Base-by-base conservation (phyloP, 2,113 vertebrate species). In the Tragulus kanchil region DNA sequence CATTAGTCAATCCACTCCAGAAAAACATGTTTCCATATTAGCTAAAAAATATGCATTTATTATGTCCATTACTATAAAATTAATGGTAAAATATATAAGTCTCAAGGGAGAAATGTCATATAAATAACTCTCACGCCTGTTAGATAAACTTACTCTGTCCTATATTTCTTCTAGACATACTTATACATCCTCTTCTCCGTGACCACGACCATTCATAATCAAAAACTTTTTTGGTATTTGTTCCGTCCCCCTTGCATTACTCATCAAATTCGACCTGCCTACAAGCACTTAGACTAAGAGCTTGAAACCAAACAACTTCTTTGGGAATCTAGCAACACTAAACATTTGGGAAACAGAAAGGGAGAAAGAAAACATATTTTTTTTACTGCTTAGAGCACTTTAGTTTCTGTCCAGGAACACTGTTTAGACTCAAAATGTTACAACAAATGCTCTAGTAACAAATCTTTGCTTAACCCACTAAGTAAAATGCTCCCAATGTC, bases 351-450 rank as follows among this genome's bases (percentile, higher is more conserved):
- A 71, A 15, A 62, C 0, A 67, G 36, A 84, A 95, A 92, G 10
- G 26, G 13, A n/a, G 59, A 45, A 85, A 61, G 2, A 45, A 26
- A 45, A 84, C 42, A 45, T 17, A 91, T n/a, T 56, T 59, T 50
- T 73, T 73, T 81, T 5, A 79, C 21, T 89, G 31, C 58, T 93
- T 86, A 23, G 23, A 92, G n/a, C 36, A 93, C 92, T 97, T 96
- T 86, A 61, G 50, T 79, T 95, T 90, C 90, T 92, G 79, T 31
- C 11, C 45, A 91, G 16, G 25, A 6, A 93, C 19, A 36, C 21
- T 73, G 14, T 25, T 81, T 71, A 58, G 58, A 84, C 8, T 91
- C 79, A 96, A 95, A 97, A 94, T 58, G 1, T 89, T 65, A 82
- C 12, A 92, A 94, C 54, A 86, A 82, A 78, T 56, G 25, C 21